Percentiles rank a stretch among this genome's conserved stretches.
These are phyloP conservation scores for Sturnira hondurensis DNA, from an alignment of 2,113 vertebrate species.

Conservation along the genomic window DNA sequence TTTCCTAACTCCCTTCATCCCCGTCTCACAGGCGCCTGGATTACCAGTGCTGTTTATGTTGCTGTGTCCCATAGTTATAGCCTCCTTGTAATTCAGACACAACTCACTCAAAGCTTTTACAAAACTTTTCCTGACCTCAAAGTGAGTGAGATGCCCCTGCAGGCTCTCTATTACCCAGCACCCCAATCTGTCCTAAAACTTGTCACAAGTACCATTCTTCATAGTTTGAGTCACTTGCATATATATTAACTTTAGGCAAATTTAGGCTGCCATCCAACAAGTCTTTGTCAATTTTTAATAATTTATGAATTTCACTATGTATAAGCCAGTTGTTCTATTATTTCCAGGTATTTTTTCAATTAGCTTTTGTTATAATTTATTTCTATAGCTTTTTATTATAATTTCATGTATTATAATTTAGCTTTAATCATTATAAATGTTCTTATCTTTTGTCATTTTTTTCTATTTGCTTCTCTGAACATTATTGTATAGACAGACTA, in stretches of 20 bases:
- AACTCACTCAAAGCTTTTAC: background rate
- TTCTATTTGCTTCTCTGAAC: background rate
- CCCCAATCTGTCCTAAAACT: background rate
- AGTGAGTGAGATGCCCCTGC: background rate
- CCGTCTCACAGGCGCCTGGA: background rate
- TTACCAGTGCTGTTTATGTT: background rate
- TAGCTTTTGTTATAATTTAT: background rate
- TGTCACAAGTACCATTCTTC: background rate
- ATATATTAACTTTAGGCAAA: background rate
- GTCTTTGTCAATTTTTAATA: background rate
- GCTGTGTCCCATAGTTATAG: background rate
- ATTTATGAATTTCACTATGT: background rate
- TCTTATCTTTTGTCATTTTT: background rate
- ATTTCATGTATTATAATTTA: background rate
- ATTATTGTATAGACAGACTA: background rate
- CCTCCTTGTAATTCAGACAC: background rate
- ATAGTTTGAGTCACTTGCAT: background rate
- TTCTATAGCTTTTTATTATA: background rate
- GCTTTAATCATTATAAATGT: background rate
- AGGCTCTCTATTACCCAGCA: background rate
- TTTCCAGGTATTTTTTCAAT: background rate
- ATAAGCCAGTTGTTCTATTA: background rate
- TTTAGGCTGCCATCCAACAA: background rate
- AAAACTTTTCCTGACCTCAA: background rate
- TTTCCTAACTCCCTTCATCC: background rate